These are phyloP conservation scores for Puntigrus tetrazona DNA, from an alignment of 2,113 vertebrate genomes.

Conservation along the genomic window DNA sequence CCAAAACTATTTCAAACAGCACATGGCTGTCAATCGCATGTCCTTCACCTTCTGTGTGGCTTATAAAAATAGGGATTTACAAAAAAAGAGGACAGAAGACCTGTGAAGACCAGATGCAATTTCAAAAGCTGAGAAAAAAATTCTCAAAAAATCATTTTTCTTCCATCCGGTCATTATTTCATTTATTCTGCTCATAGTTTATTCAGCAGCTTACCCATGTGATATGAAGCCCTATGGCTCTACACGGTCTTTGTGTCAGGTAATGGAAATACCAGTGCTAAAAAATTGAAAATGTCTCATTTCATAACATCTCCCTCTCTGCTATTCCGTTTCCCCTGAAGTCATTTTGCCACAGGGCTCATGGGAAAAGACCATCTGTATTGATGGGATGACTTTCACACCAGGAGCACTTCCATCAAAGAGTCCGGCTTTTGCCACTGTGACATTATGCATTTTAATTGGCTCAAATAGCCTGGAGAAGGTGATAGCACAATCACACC, in stretches of 20 bases:
- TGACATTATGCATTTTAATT: conserved; percentile 50
- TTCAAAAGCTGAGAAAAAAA: neutral
- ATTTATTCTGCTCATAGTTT: conserved; percentile 19
- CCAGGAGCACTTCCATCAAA: conserved; percentile 32
- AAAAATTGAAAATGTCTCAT: conserved; percentile 37
- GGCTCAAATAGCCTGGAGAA: conserved; percentile 38
- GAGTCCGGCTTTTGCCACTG: conserved; percentile 19
- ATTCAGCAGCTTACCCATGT: conserved; percentile 30
- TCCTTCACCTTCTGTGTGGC: neutral
- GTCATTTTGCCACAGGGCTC: conserved; percentile 40
- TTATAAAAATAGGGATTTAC: neutral
- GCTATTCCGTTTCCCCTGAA: conserved; percentile 25
- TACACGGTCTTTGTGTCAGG: conserved; percentile 37
- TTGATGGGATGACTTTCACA: conserved; percentile 35
- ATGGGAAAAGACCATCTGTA: conserved; percentile 45
- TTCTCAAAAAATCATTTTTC: neutral
- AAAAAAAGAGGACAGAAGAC: neutral
- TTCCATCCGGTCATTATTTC: conserved; percentile 8
- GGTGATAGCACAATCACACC: conserved; percentile 23
- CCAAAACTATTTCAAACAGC: neutral
- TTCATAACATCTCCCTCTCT: conserved; percentile 24
- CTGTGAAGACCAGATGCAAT: neutral
- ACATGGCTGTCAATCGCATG: neutral
- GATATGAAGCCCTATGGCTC: conserved; percentile 47
- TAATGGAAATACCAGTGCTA: conserved; percentile 38